Base-by-base conservation (phyloP, 2,797 vertebrate genomes). In the Hozukius guyotensis region DNA sequence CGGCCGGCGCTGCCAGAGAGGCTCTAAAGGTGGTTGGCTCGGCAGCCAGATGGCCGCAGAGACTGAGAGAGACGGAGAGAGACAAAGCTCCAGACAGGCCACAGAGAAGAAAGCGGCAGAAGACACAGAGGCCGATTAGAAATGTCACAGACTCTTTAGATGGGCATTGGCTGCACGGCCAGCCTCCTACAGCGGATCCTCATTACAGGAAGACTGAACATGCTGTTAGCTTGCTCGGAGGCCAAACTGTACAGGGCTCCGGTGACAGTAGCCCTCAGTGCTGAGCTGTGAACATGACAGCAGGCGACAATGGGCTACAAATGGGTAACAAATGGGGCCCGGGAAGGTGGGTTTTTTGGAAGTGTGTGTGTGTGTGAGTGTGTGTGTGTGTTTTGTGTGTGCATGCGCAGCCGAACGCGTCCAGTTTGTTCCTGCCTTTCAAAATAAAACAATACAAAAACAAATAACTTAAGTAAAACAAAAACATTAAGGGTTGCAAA, bases 381-480 rank as follows among this genome's bases (percentile, higher is more conserved):
- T 70, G 24, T 34, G 38, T 27, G 13, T 70, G 31, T 79, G 29
- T 52, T 52, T 52, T 61, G 60, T 32, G 8, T 78, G 46, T 72
- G 79, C 25, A 22, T 66, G 77, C 59, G 70, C 63, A 80, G 75
- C 49, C 34, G 18, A 74, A 86, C 36, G 12, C 22, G 6, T 86
- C 74, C 86, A 86, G 72, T 92, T 89, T 80, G 62, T 82, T 89
- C 78, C 80, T 83, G 77, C 60, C 42, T 42, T 81, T 82, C 11
- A 78, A 87, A 91, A 80, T 49, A 78, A 89, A 75, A 81, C 62
- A 68, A 85, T 65, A 84, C 11, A 42, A 83, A 90, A 87, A 81
- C 38, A 80, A 85, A 93, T 92, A 93, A 94, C 63, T 93, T 92
- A 94, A 87, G 81, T 80, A 27, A 79, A 83, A 85, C 6, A 18